phyloP scores from a whole-genome alignment of 2,113 vertebrate species.

The Anarhynchus alexandrinus region DNA sequence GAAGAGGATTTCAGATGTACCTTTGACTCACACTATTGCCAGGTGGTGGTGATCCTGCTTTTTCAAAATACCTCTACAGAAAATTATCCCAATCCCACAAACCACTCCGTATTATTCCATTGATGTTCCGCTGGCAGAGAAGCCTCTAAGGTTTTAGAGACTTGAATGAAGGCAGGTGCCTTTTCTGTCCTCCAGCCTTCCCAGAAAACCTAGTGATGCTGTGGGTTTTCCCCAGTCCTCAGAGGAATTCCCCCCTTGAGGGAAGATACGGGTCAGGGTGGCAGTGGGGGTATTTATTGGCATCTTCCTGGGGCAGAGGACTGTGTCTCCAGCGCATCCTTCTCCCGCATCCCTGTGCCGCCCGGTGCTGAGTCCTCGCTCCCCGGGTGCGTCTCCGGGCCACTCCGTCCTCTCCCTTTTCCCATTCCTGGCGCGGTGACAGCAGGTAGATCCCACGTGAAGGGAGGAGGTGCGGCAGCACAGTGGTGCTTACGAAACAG shows the following conservation, averaged over 20 bases:
- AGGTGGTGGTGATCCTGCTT: slow-evolving; percentile 24
- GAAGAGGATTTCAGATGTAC: neutral
- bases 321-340: neutral
- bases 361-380: neutral
- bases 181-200: slow-evolving; percentile 34
- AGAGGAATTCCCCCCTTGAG: neutral
- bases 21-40: neutral
- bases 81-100: slow-evolving; percentile 43
- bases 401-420: neutral
- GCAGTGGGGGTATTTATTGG: neutral
- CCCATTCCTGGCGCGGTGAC: neutral
- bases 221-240: neutral
- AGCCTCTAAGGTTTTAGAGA: slow-evolving; percentile 3
- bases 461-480: neutral
- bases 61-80: neutral
- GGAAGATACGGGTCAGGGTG: neutral
- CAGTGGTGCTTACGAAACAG: neutral
- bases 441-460: neutral
- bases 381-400: accelerated
- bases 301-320: neutral
- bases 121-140: neutral
- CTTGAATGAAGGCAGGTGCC: neutral
- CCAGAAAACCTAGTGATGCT: neutral
- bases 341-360: neutral
- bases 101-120: neutral